Conservation (phyloP, 2,888 invertebrate genomes). For the Germaria angustata region DNA sequence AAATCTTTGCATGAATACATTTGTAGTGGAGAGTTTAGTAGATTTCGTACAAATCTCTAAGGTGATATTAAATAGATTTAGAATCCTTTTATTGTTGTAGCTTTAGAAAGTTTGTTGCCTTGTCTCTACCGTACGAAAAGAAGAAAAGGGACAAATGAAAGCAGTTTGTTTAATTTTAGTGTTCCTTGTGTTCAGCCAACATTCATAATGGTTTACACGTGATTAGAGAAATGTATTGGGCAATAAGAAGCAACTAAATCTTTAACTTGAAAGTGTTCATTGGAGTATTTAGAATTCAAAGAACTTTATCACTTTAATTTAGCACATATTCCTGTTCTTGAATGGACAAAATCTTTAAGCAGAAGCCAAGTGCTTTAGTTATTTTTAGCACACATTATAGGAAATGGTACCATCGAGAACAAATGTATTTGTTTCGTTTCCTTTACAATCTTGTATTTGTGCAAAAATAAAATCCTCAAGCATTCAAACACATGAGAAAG, state of each 20-base stretch:
- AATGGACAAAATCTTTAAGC: not conserved
- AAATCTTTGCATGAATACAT: no score
- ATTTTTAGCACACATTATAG: not conserved
- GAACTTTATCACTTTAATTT: conserved; percentile 12
- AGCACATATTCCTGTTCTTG: not conserved
- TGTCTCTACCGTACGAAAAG: not conserved
- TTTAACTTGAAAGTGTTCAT: not conserved
- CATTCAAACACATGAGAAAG: not conserved
- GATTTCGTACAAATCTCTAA: conserved; percentile 48
- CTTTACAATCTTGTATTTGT: not conserved
- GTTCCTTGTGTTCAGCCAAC: not conserved
- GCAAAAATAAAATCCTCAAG: not conserved
- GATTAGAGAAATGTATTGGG: conserved; percentile 25
- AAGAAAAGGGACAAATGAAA: not conserved
- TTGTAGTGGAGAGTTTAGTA: conserved; percentile 10
- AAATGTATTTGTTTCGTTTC: not conserved
- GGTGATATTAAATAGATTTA: conserved; percentile 63
- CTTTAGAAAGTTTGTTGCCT: not conserved
- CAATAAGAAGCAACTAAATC: not conserved
- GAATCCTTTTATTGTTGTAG: conserved; percentile 37
- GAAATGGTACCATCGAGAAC: not conserved
- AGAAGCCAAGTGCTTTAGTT: not conserved
- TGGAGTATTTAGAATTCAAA: not conserved
- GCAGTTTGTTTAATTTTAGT: conserved; percentile 1
- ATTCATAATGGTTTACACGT: conserved; percentile 59